Percentiles rank a stretch among this genome's conserved stretches.
Conservation (phyloP, 2,888 invertebrate genomes). For the Cordilura impudica region DNA sequence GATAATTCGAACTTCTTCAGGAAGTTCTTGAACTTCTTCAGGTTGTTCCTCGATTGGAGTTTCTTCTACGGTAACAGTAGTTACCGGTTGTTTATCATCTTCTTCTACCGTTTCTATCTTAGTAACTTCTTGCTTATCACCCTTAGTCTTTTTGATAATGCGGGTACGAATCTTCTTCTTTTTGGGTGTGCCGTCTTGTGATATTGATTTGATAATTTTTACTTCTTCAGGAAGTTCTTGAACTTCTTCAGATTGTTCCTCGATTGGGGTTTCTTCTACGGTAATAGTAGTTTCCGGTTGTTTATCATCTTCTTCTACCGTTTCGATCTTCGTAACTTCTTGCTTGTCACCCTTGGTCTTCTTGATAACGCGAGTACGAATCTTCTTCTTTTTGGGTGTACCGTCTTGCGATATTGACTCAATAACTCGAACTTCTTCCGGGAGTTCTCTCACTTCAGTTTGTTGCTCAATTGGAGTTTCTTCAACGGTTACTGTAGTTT, state of each 20-base stretch:
- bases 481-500: too few species aligned
- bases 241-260: constrained; percentile 50
- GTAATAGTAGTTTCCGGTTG: constrained; percentile 62
- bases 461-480: too few species aligned
- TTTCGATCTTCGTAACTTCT: constrained; percentile 66
- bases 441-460: too few species aligned
- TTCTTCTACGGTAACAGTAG: constrained; percentile 65
- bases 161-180: constrained; percentile 67
- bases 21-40: constrained; percentile 63
- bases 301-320: constrained; percentile 66
- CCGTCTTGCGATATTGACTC: constrained; percentile 65
- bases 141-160: constrained; percentile 67
- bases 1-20: constrained; percentile 65
- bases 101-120: constrained; percentile 68
- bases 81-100: constrained; percentile 65
- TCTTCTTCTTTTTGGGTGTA: constrained; percentile 64
- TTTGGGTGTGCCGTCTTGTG: constrained; percentile 65
- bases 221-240: constrained; percentile 60
- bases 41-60: constrained; percentile 55
- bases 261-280: constrained; percentile 60
- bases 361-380: constrained; percentile 65
- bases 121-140: constrained; percentile 67
- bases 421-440: too few species aligned
- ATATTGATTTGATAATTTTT: constrained; percentile 52
- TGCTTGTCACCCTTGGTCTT: constrained; percentile 66